Percentiles rank a stretch among this genome's conserved stretches.
Conservation (phyloP, 2,888 invertebrate genomes). For the Aspidiotus rigidus region DNA sequence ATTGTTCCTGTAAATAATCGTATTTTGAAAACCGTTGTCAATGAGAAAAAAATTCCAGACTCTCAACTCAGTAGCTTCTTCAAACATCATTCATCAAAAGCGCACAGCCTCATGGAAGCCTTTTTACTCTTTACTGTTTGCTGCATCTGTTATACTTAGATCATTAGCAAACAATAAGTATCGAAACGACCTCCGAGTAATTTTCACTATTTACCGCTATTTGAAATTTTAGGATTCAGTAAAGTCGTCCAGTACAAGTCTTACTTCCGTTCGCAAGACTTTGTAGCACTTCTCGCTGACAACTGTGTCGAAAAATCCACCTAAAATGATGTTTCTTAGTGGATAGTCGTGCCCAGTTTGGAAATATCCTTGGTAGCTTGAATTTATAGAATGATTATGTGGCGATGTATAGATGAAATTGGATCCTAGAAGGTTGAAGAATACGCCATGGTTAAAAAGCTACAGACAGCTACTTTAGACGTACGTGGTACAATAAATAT, state of each 20-base stretch:
- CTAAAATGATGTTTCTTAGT: constrained; percentile 61
- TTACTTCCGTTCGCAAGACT: constrained; percentile 74
- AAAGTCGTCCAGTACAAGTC: constrained; percentile 27
- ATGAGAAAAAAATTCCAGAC: constrained; percentile 15
- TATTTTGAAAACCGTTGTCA: no score
- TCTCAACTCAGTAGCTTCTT: background rate
- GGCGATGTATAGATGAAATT: constrained; percentile 19
- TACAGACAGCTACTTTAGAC: no score
- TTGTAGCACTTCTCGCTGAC: constrained; percentile 87
- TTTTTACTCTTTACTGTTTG: no score
- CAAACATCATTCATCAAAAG: background rate
- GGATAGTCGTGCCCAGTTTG: constrained; percentile 68
- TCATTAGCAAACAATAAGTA: no score
- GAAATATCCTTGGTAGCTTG: constrained; percentile 77
- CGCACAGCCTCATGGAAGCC: no score
- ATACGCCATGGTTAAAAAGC: background rate
- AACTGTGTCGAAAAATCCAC: constrained; percentile 80
- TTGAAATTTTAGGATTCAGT: no score
- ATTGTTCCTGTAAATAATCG: constrained; percentile 68
- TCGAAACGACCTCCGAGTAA: no score
- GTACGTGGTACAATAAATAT: no score
- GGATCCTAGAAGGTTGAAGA: constrained; percentile 7
- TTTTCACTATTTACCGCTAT: no score
- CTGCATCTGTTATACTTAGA: no score
- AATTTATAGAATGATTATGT: constrained; percentile 68